Conservation (phyloP, 2,113 vertebrate species). For the Neotoma lepida region DNA sequence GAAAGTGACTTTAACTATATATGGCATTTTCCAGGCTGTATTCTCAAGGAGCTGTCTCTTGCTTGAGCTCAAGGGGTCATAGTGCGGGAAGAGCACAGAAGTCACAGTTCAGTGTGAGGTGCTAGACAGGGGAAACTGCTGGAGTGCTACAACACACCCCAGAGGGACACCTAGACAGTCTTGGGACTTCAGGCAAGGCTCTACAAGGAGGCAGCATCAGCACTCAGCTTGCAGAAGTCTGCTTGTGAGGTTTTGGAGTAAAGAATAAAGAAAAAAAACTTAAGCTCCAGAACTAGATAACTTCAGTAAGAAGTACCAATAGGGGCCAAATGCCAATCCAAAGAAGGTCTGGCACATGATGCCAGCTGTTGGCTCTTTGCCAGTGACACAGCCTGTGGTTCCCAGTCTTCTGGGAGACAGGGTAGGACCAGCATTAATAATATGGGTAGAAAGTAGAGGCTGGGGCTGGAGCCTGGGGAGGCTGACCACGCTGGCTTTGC, state of each 20-base stretch:
- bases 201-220: background rate
- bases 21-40: background rate
- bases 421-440: background rate
- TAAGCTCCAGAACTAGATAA: background rate
- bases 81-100: background rate
- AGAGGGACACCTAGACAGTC: background rate
- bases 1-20: conserved; percentile 15
- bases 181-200: background rate
- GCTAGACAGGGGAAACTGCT: background rate
- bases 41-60: background rate
- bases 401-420: background rate
- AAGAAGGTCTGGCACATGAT: background rate
- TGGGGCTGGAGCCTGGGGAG: background rate
- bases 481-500: background rate
- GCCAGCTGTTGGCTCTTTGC: background rate
- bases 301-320: background rate
- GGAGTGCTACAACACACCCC: background rate
- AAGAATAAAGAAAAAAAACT: background rate
- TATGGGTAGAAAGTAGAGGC: background rate
- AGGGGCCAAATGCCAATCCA: background rate
- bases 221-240: background rate
- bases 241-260: background rate
- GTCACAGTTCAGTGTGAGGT: background rate
- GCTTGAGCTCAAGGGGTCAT: background rate
- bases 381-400: background rate